Percentiles rank a stretch among this genome's conserved stretches.
Evolutionary conservation across 2,113 vertebrate genomes (phyloP).

Genomic region (Penelope pileata): DNA sequence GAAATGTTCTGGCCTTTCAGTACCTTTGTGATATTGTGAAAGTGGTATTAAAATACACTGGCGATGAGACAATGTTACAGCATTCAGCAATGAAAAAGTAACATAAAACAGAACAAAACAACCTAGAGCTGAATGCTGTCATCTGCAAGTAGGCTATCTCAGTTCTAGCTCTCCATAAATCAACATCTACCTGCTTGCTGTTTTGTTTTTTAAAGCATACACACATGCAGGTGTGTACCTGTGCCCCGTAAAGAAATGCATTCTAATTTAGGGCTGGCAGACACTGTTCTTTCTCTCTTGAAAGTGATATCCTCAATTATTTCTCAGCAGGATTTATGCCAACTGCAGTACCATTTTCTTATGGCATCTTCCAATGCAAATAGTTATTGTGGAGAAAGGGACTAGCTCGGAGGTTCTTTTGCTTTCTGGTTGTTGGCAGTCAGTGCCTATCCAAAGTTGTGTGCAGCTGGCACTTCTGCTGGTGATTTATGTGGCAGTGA

Average conservation of each 20-base stretch:
- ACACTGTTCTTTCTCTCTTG: background rate
- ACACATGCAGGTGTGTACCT: background rate
- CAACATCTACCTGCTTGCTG: conserved; percentile 11
- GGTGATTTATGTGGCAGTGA: background rate
- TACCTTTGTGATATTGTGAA: background rate
- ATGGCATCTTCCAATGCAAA: background rate
- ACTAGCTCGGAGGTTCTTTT: background rate
- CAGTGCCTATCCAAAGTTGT: background rate
- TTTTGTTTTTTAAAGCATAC: conserved; percentile 1
- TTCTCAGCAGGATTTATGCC: background rate
- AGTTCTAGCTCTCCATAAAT: conserved; percentile 7
- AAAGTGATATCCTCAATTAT: background rate
- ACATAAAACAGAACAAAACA: background rate
- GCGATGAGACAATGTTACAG: background rate
- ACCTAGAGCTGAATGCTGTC: conserved; percentile 1
- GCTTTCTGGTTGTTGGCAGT: background rate
- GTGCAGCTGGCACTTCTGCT: background rate
- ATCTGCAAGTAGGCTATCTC: conserved; percentile 37
- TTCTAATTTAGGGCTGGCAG: background rate
- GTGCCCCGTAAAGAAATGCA: background rate
- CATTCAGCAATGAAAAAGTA: conserved; percentile 24
- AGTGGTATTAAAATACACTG: background rate
- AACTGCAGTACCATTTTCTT: background rate
- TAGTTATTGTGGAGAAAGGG: background rate
- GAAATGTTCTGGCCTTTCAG: background rate